phyloP scores from a whole-genome alignment of 2,888 invertebrate species.

The Crioceris asparagi region DNA sequence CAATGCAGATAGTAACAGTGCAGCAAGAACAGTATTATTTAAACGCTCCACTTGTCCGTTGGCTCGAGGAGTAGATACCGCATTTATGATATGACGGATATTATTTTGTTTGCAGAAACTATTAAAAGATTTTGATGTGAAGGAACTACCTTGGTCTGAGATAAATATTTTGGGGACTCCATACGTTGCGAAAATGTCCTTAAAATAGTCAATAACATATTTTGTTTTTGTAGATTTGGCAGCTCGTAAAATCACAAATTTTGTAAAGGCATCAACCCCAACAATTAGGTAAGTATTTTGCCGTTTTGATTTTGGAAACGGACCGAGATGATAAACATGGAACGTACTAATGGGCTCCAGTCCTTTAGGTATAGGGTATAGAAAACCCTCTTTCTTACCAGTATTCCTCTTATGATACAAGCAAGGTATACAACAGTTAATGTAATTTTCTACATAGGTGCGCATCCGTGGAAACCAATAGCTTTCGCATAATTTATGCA shows the following conservation, averaged over 20 bases:
- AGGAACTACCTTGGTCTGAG: constrained; percentile 31
- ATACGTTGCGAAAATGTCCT: constrained; percentile 12
- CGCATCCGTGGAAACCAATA: constrained; percentile 36
- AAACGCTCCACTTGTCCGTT: constrained; percentile 17
- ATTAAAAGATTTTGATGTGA: constrained; percentile 29
- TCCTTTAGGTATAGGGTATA: constrained; percentile 12
- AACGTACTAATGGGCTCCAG: constrained; percentile 7
- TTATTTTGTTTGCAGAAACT: constrained; percentile 25
- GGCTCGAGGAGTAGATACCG: constrained; percentile 25
- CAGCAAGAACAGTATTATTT: constrained; percentile 24
- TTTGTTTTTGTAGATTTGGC: constrained; percentile 16
- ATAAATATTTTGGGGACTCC: constrained; percentile 28
- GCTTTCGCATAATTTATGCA: constrained; percentile 23
- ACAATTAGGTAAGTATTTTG: constrained; percentile 21
- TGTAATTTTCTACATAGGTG: constrained; percentile 31
- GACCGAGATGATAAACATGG: constrained; percentile 33
- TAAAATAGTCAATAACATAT: constrained; percentile 14
- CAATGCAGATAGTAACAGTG: constrained; percentile 18
- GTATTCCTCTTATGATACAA: constrained; percentile 9
- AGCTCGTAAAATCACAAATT: constrained; percentile 11
- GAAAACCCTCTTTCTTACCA: constrained; percentile 11
- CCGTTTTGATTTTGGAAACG: constrained; percentile 28
- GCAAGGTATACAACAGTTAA: constrained; percentile 18
- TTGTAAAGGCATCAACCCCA: constrained; percentile 10
- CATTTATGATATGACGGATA: constrained; percentile 24